Conservation (phyloP, 1,140 invertebrate genomes). For the Harpegnathos saltator region DNA sequence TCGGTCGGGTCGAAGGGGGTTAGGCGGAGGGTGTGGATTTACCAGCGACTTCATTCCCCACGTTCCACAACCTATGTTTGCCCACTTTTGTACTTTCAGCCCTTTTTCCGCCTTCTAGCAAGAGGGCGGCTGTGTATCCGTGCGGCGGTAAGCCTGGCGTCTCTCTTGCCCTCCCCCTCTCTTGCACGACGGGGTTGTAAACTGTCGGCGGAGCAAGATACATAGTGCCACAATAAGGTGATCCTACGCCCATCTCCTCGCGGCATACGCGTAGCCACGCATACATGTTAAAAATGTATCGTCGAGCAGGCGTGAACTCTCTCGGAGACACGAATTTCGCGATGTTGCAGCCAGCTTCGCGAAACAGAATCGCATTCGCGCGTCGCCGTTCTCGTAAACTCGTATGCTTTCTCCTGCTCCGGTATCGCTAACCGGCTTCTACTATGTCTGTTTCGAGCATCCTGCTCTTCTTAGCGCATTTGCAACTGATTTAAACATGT, state of each 20-base stretch:
- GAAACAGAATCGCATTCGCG: slow-evolving; percentile 59
- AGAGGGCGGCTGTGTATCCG: slow-evolving; percentile 50
- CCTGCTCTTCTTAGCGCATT: not conserved
- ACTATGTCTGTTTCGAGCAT: slow-evolving; percentile 19
- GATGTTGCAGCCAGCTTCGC: slow-evolving; percentile 40
- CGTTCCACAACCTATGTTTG: slow-evolving; percentile 26
- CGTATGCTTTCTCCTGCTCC: not conserved
- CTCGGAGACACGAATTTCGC: slow-evolving; percentile 58
- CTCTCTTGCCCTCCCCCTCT: not conserved
- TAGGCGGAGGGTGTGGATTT: not conserved
- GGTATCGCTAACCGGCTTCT: not conserved
- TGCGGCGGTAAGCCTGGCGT: slow-evolving; percentile 48
- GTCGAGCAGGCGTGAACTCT: slow-evolving; percentile 49
- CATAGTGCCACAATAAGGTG: slow-evolving; percentile 54
- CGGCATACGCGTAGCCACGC: slow-evolving; percentile 23
- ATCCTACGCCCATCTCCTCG: not conserved
- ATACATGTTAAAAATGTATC: slow-evolving; percentile 51
- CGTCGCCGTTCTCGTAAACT: slow-evolving; percentile 38
- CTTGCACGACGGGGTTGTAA: slow-evolving; percentile 47
- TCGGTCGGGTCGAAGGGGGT: not conserved
- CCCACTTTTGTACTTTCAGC: slow-evolving; percentile 32
- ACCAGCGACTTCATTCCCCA: slow-evolving; percentile 2
- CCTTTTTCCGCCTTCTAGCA: not conserved
- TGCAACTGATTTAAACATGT: not conserved
- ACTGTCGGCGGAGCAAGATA: slow-evolving; percentile 51